These are phyloP conservation scores for Oreotrochilus melanogaster DNA, from an alignment of 2,113 vertebrate species.

Conservation along the genomic window DNA sequence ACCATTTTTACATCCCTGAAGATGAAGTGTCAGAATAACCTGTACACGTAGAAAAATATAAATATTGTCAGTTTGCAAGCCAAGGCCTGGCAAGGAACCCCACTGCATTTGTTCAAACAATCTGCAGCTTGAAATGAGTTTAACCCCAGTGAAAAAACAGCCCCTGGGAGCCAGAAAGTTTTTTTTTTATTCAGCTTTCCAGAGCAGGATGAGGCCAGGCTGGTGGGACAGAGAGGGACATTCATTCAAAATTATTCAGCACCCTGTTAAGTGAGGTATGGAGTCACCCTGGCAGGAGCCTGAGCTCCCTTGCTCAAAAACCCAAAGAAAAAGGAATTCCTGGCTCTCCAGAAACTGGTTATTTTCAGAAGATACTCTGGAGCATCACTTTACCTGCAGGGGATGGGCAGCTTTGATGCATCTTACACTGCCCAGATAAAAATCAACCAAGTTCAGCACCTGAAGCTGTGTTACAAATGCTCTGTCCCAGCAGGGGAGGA, in stretches of 20 bases:
- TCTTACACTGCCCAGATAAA: background rate
- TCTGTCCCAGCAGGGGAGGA: background rate
- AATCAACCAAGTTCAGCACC: background rate
- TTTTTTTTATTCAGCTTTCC: background rate
- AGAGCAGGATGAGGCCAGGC: background rate
- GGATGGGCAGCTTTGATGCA: background rate
- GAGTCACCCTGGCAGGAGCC: background rate
- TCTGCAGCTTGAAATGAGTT: background rate
- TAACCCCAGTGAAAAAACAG: background rate
- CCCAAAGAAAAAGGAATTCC: background rate
- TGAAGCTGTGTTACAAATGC: background rate
- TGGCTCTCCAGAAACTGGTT: background rate
- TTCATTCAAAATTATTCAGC: background rate
- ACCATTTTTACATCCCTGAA: background rate
- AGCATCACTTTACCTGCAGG: background rate
- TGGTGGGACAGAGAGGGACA: background rate
- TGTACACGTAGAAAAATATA: fast-evolving
- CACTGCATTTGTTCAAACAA: fast-evolving
- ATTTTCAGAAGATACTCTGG: background rate
- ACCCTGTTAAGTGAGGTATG: fast-evolving
- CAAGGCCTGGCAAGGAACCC: background rate
- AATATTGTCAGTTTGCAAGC: background rate
- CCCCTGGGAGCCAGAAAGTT: background rate
- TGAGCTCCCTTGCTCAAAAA: background rate
- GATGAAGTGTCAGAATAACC: background rate